A percentile compares a stretch with the other conserved stretches of the same genome.
Conservation (phyloP, 1,140 invertebrate species). For the Probaryconus sp. region DNA sequence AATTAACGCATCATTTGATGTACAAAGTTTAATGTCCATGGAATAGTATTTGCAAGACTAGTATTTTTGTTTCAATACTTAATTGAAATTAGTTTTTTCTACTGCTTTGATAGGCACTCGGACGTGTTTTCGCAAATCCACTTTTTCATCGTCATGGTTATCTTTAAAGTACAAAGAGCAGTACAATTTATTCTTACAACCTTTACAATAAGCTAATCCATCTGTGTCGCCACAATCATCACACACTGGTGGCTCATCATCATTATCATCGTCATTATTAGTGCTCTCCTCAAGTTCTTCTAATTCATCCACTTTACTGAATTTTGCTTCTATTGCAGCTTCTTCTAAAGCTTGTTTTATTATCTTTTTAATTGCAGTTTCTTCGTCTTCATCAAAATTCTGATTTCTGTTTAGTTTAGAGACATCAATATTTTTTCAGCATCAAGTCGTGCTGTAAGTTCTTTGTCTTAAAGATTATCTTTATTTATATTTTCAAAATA, state of each 20-base stretch:
- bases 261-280: slow-evolving; percentile 21
- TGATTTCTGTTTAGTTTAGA: slow-evolving; percentile 53
- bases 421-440: slow-evolving; percentile 61
- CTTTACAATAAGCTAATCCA: slow-evolving; percentile 63
- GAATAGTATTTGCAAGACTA: too few species aligned
- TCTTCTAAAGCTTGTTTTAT: slow-evolving; percentile 70
- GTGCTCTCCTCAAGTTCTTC: slow-evolving; percentile 60
- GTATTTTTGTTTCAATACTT: too few species aligned
- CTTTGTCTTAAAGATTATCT: slow-evolving; percentile 38
- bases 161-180: slow-evolving; percentile 69
- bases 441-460: slow-evolving; percentile 65
- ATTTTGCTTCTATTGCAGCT: slow-evolving; percentile 68
- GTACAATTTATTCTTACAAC: slow-evolving; percentile 69
- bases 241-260: slow-evolving; percentile 63
- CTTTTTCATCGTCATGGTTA: slow-evolving; percentile 70
- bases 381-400: slow-evolving; percentile 59
- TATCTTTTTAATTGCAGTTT: slow-evolving; percentile 63
- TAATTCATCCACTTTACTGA: slow-evolving; percentile 56
- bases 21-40: too few species aligned
- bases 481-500: slow-evolving; percentile 68
- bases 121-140: slow-evolving; percentile 63
- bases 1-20: too few species aligned
- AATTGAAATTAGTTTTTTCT: too few species aligned
- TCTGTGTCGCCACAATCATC: slow-evolving; percentile 66
- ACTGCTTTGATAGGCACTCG: slow-evolving; percentile 52